A percentile compares a stretch with the other conserved stretches of the same genome.
Conservation (phyloP, 2,888 invertebrate genomes). For the Caenorhabditis sp. region DNA sequence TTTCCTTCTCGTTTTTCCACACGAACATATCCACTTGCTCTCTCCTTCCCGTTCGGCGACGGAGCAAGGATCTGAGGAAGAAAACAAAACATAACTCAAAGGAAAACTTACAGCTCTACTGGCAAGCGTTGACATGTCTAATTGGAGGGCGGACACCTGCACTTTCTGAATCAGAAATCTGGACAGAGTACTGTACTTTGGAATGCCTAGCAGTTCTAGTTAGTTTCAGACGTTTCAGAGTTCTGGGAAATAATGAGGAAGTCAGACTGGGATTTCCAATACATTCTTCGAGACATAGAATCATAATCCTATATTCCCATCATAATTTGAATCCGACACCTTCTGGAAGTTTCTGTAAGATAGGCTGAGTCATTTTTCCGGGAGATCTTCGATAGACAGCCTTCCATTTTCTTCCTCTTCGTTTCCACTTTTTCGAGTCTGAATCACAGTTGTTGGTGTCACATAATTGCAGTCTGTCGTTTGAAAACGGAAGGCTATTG, state of each 20-base stretch:
- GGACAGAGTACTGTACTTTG: constrained; percentile 11
- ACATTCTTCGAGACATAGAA: not conserved
- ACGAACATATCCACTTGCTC: constrained; percentile 59
- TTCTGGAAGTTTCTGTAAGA: not conserved
- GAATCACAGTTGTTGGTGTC: constrained; percentile 46
- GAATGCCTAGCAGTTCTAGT: too few species aligned
- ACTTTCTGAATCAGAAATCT: not conserved
- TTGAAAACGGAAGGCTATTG: constrained; percentile 11
- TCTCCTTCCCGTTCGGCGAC: constrained; percentile 21
- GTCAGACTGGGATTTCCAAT: not conserved
- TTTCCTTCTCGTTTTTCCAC: constrained; percentile 39
- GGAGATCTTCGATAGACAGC: constrained; percentile 30
- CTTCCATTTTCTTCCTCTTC: constrained; percentile 9
- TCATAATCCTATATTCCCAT: not conserved
- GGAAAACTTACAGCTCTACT: constrained; percentile 5
- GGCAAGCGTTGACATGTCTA: constrained; percentile 6
- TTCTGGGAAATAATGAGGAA: not conserved
- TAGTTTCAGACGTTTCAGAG: constrained; percentile 20
- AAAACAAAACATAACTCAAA: constrained; percentile 43
- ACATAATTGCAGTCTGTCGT: constrained; percentile 40
- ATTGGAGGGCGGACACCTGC: not conserved
- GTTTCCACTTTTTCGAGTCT: constrained; percentile 16
- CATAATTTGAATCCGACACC: not conserved
- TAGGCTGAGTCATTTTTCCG: constrained; percentile 38
- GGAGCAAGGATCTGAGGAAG: constrained; percentile 17